Evolutionary conservation across 1,140 invertebrate species (phyloP), one percentile per base, ranked within the genome.

Genomic region (Drosophila teissieri): DNA sequence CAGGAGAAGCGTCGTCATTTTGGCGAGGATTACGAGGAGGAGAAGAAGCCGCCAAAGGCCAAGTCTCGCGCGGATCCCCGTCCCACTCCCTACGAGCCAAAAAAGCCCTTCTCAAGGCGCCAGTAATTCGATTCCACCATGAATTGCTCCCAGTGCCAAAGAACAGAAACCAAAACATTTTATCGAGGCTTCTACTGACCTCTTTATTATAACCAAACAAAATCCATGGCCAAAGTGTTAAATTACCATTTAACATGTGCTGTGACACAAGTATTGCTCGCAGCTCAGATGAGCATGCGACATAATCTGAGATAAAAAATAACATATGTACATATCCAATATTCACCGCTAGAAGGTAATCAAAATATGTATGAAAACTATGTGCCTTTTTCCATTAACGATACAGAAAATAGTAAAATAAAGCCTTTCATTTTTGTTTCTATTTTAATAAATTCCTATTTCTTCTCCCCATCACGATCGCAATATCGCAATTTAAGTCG

Each of bases 1-100:
- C 44, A 75, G 39, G 86, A 90, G 10, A 64, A 55, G 3, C 74
- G 75, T 31, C 85, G 86, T 19, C 37, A 57, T 8, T 44, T 85
- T 0, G 78, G 73, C n/a, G 46, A 67, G 1, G 34, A 72, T 1
- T 69, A 40, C 19, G 58, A 68, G 1, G 79, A 72, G 3, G 70
- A 78, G 10, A n/a, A n/a, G n/a, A 46, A 37, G 17, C 15, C 27
- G 1, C 3, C 36, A 12, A 56, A 45, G 34, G 12, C 22, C 11
- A 46, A 45, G 3, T 12, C 7, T 1, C 49, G 44, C 8, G 6
- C 12, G 7, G 49, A 42, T 3, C 49, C n/a, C n/a, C n/a, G n/a
- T n/a, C n/a, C n/a, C n/a, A n/a, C n/a, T n/a, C n/a, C 76, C 0
- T 70, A 84, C 24, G 37, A 70, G 51, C 14, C 11, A 15, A 67